phyloP scores from a whole-genome alignment of 2,888 invertebrate genomes.

The Drosophila testacea region DNA sequence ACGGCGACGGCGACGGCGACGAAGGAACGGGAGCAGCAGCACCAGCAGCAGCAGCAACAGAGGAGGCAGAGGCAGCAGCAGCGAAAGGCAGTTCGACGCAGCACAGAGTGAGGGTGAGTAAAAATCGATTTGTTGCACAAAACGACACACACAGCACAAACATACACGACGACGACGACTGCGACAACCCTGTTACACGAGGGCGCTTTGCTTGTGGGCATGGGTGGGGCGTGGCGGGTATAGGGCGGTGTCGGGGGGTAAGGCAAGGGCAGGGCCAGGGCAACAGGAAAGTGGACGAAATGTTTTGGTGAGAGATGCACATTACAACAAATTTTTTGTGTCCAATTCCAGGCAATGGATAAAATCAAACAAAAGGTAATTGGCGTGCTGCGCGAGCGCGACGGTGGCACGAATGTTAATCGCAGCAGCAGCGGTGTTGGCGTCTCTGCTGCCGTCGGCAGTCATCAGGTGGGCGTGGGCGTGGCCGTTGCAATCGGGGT shows the following conservation, averaged over 20 bases:
- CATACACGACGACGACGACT: constrained; percentile 31
- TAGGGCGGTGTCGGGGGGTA: no score
- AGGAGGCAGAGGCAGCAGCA: constrained; percentile 50
- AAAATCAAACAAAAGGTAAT: constrained; percentile 83
- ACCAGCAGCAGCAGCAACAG: constrained; percentile 37
- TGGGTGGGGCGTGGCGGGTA: constrained; percentile 24
- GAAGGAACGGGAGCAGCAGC: constrained; percentile 57
- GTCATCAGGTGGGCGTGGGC: constrained; percentile 68
- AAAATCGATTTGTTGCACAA: constrained; percentile 81
- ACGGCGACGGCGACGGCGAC: constrained; percentile 42
- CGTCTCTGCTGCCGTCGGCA: constrained; percentile 58
- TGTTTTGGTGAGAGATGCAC: constrained; percentile 52
- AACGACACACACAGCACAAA: constrained; percentile 56
- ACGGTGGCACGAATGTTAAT: constrained; percentile 76
- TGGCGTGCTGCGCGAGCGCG: constrained; percentile 83
- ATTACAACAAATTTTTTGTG: constrained; percentile 13
- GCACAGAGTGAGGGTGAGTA: constrained; percentile 75
- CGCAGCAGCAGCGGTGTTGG: constrained; percentile 54
- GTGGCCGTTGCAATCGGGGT: constrained; percentile 60
- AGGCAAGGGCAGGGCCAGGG: constrained; percentile 6
- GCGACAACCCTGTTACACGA: constrained; percentile 63
- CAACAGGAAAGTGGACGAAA: constrained; percentile 29
- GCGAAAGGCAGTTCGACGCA: constrained; percentile 69
- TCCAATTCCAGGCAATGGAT: constrained; percentile 72
- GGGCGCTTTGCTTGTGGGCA: constrained; percentile 46